phyloP scores from a whole-genome alignment of 2,113 vertebrate genomes.

The Clarias magur region DNA sequence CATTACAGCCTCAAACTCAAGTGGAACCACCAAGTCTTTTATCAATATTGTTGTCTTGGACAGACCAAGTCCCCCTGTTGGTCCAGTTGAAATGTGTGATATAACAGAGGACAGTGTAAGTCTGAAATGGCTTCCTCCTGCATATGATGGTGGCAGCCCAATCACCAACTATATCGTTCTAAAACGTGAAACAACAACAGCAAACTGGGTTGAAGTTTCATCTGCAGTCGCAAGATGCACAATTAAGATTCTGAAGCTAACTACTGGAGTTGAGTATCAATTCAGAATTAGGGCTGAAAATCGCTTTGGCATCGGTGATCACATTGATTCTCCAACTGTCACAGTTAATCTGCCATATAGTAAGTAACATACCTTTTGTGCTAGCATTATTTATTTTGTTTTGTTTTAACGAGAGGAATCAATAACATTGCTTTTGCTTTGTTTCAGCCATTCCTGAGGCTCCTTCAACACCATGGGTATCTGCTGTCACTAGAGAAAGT shows the following conservation, averaged over 20 bases:
- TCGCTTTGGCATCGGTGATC: slow-evolving; percentile 95
- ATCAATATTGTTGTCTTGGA: slow-evolving; percentile 91
- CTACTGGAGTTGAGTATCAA: slow-evolving; percentile 91
- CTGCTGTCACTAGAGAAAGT: slow-evolving; percentile 85
- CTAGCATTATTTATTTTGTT: slow-evolving; percentile 11
- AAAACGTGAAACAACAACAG: slow-evolving; percentile 93
- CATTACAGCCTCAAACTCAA: slow-evolving; percentile 91
- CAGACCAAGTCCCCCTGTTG: slow-evolving; percentile 86
- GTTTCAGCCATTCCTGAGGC: slow-evolving; percentile 81
- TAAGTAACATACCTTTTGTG: slow-evolving; percentile 70
- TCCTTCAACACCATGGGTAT: slow-evolving; percentile 89
- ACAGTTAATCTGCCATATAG: slow-evolving; percentile 91
- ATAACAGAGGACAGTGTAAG: slow-evolving; percentile 88
- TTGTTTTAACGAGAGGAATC: neutral
- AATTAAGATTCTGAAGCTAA: slow-evolving; percentile 93
- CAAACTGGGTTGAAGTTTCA: slow-evolving; percentile 94
- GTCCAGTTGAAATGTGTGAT: slow-evolving; percentile 87
- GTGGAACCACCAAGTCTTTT: slow-evolving; percentile 90
- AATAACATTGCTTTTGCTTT: slow-evolving; percentile 18
- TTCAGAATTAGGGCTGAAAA: slow-evolving; percentile 98
- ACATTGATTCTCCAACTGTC: slow-evolving; percentile 85
- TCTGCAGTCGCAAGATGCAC: slow-evolving; percentile 89
- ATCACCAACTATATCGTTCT: slow-evolving; percentile 95
- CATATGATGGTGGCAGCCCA: slow-evolving; percentile 93
- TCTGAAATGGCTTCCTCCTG: slow-evolving; percentile 89